Percentiles rank a stretch among this genome's conserved stretches.
Evolutionary conservation across 2,113 vertebrate species (phyloP).

Genomic region (Upupa epops): DNA sequence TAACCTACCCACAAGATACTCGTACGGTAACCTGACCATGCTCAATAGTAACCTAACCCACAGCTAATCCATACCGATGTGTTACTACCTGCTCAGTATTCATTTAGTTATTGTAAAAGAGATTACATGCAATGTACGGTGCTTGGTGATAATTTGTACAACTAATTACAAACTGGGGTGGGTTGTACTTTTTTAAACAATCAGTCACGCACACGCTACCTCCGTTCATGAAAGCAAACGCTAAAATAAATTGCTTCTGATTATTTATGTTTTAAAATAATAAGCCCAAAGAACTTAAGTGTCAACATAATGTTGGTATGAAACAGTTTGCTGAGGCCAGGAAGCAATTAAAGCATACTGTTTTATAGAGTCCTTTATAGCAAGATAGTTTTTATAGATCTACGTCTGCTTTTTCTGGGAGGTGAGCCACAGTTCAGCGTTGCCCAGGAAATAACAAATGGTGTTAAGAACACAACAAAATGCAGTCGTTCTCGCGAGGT

Average conservation of each 20-base stretch:
- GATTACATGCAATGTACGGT: slow-evolving; percentile 20
- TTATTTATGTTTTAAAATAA: slow-evolving; percentile 68
- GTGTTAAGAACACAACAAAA: slow-evolving; percentile 19
- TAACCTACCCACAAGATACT: neutral
- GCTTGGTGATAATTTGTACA: slow-evolving; percentile 54
- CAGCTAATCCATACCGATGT: slow-evolving; percentile 27
- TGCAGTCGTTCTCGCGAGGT: neutral
- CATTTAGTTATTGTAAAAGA: slow-evolving; percentile 40
- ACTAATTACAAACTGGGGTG: slow-evolving; percentile 62
- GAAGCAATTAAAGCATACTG: slow-evolving; percentile 69
- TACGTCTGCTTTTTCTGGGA: slow-evolving; percentile 18
- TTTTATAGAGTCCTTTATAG: slow-evolving; percentile 65
- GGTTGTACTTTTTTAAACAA: slow-evolving; percentile 47
- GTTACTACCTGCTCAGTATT: slow-evolving; percentile 38
- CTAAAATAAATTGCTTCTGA: slow-evolving; percentile 54
- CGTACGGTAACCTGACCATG: no score
- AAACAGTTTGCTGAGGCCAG: slow-evolving; percentile 67
- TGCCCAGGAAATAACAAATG: slow-evolving; percentile 64
- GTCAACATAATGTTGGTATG: slow-evolving; percentile 55
- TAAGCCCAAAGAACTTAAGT: slow-evolving; percentile 55
- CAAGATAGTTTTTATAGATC: slow-evolving; percentile 50
- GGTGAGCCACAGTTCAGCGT: slow-evolving; percentile 66
- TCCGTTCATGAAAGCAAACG: slow-evolving; percentile 53
- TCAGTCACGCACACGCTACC: slow-evolving; percentile 54
- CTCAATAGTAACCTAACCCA: slow-evolving; percentile 33